Evolutionary conservation across 1,140 invertebrate species (phyloP), one percentile per base, ranked within the genome.

Genomic region (Cecropterus lyciades): DNA sequence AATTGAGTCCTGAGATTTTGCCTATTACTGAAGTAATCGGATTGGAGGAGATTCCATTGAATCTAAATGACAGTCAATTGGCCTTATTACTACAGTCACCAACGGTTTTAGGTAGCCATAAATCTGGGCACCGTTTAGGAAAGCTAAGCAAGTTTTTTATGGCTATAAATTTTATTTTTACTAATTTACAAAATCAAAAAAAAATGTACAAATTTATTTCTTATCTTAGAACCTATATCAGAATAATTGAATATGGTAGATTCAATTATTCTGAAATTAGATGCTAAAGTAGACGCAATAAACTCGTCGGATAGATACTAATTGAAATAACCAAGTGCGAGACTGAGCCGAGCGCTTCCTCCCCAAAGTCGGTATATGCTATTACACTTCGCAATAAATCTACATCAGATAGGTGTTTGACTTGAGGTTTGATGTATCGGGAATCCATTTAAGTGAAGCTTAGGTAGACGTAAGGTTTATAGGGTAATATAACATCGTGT

Each of bases 371-470:
- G 59, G 59, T n/a, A 63, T 20, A 63, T 52, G 59, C 48, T 63
- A 63, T 63, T 63, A 63, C 33, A 52, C 16, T 63, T 52, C 17
- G 59, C 59, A 63, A 63, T 63, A 63, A 63, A 63, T 63, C 59
- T 63, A 63, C 59, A 63, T 63, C 42, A 63, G 60, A 63, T 63
- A 52, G 60, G 59, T 63, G 59, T 63, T 63, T 63, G 59, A 48
- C 48, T 63, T 63, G 59, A 63, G 59, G 59, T 63, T 63, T 63
- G 59, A 63, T 63, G 59, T 63, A 63, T 63, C 59, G 59, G 59
- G 59, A 63, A 63, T 52, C 59, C 59, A 63, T 63, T 63, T 52
- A 63, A 63, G 59, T 33, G 33, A 42, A 63, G 48, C 59, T 63
- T 51, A 49, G 46, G n/a, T 63, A 51, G 46, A 63, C 37, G 30